Evolutionary conservation across 2,888 invertebrate genomes (phyloP).

Genomic region (Sesamia inferens): DNA sequence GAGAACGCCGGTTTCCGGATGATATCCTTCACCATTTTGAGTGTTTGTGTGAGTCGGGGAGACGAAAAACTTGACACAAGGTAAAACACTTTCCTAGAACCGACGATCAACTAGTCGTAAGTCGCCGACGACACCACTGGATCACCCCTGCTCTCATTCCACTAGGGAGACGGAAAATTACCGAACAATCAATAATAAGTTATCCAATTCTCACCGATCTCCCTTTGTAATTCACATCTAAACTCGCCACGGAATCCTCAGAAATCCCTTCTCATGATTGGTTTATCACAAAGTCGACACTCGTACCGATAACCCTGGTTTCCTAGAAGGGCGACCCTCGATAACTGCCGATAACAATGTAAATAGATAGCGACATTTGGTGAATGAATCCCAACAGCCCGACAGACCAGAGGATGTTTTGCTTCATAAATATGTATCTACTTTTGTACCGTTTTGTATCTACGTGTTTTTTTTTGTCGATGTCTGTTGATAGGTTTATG

Average conservation of each 20-base stretch:
- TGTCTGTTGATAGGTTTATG: conserved; percentile 43
- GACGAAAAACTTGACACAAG: not conserved
- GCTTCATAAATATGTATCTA: conserved; percentile 66
- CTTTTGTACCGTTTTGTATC: conserved; percentile 53
- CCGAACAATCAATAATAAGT: not conserved
- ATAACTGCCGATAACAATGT: conserved; percentile 72
- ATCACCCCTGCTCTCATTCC: not conserved
- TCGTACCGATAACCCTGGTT: conserved; percentile 74
- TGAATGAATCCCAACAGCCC: conserved; percentile 64
- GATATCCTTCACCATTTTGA: not conserved
- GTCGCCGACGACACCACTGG: not conserved
- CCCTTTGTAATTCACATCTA: conserved; percentile 50
- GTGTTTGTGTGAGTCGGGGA: not conserved
- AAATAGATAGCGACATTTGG: conserved; percentile 69
- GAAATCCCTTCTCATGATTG: conserved; percentile 63
- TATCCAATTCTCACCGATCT: conserved; percentile 22
- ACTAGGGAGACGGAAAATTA: not conserved
- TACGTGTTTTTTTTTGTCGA: conserved; percentile 38
- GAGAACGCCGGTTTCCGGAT: no score
- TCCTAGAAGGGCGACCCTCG: conserved; percentile 76
- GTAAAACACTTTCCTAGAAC: not conserved
- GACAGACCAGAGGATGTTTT: conserved; percentile 53
- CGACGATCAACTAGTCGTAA: not conserved
- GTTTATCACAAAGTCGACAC: conserved; percentile 61
- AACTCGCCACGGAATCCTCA: conserved; percentile 52